Evolutionary conservation across 2,113 vertebrate genomes (phyloP).

Genomic region (Poicephalus meyeri): DNA sequence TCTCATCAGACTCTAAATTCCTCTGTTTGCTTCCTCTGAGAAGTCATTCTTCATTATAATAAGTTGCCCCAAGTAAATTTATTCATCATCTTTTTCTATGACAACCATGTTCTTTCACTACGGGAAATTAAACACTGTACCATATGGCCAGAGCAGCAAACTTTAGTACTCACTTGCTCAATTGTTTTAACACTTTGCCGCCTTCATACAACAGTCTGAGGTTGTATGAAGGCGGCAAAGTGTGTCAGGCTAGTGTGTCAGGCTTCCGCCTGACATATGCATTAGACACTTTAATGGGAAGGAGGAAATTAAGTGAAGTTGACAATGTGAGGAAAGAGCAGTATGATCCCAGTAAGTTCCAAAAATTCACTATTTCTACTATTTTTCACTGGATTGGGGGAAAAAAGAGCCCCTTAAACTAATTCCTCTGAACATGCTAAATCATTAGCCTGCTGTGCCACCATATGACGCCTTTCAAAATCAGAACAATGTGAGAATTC

Average conservation of each 20-base stretch:
- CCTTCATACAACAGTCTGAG: constrained; percentile 77
- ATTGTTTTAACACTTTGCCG: constrained; percentile 86
- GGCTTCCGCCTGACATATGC: constrained; percentile 77
- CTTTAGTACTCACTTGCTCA: constrained; percentile 80
- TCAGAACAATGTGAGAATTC: constrained; percentile 50
- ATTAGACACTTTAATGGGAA: constrained; percentile 78
- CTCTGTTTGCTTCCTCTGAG: constrained; percentile 72
- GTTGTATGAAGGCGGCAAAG: background rate
- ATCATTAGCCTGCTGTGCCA: constrained; percentile 67
- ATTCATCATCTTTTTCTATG: constrained; percentile 82
- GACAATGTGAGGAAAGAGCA: constrained; percentile 79
- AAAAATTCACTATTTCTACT: constrained; percentile 68
- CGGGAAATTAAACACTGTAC: constrained; percentile 84
- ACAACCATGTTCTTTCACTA: constrained; percentile 80
- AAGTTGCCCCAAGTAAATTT: constrained; percentile 83
- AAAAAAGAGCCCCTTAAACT: constrained; percentile 36
- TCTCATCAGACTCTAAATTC: constrained; percentile 73
- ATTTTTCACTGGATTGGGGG: constrained; percentile 31
- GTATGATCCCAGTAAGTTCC: constrained; percentile 76
- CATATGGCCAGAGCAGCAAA: constrained; percentile 84
- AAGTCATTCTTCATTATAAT: constrained; percentile 84
- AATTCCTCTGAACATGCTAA: constrained; percentile 64
- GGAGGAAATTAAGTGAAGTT: constrained; percentile 75
- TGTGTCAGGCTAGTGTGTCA: constrained; percentile 75
- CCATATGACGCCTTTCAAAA: constrained; percentile 73